Conservation (phyloP, 2,797 vertebrate species). For the Sebastolobus alascanus region DNA sequence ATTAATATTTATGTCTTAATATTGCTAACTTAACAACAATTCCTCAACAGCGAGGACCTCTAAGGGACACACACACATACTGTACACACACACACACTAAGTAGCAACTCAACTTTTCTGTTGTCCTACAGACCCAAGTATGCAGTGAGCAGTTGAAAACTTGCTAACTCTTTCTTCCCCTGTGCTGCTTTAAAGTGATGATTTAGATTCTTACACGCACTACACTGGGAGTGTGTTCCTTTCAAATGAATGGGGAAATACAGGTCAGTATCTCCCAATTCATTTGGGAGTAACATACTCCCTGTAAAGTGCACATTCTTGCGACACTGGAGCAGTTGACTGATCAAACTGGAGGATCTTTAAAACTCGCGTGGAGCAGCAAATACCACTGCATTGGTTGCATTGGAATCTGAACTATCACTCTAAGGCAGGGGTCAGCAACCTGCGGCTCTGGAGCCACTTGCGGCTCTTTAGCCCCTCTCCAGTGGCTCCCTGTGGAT, state of each 20-base stretch:
- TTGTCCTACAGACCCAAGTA: neutral
- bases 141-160: neutral
- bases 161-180: neutral
- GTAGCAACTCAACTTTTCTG: neutral
- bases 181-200: neutral
- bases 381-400: neutral
- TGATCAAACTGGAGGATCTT: neutral
- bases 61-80: neutral
- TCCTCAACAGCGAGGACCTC: neutral
- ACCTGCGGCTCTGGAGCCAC: too few species aligned
- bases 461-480: too few species aligned
- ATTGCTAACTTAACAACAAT: neutral
- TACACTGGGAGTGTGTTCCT: neutral
- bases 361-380: neutral
- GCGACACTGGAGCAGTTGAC: neutral
- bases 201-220: neutral
- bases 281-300: neutral
- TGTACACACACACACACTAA: neutral
- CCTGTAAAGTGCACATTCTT: neutral
- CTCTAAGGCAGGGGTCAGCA: too few species aligned
- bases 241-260: too few species aligned
- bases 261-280: neutral
- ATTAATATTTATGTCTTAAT: neutral
- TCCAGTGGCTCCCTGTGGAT: too few species aligned
- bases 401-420: neutral